phyloP scores from a whole-genome alignment of 2,797 vertebrate species.

The Okamejei kenojei region DNA sequence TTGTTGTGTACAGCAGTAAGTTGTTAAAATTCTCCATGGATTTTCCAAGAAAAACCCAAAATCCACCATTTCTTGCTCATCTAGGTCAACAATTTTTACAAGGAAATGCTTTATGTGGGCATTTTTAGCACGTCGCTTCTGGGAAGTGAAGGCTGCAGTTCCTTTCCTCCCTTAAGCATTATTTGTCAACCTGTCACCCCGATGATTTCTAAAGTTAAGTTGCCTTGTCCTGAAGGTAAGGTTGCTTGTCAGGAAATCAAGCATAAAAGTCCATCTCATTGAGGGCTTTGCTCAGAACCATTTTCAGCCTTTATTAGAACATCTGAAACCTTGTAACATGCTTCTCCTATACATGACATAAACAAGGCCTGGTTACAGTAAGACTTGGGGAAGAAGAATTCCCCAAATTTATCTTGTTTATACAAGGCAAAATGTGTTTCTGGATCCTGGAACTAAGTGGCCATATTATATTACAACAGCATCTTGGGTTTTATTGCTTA shows the following conservation, averaged over 20 bases:
- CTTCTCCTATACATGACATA: neutral
- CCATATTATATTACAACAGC: neutral
- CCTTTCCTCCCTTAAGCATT: neutral
- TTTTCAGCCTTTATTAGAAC: neutral
- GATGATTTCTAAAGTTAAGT: neutral
- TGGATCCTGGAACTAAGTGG: neutral
- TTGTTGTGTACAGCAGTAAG: neutral
- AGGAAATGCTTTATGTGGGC: neutral
- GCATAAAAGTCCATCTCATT: neutral
- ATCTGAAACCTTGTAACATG: neutral
- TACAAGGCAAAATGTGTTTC: neutral
- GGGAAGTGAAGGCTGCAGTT: neutral
- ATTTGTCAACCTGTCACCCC: neutral
- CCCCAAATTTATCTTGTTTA: neutral
- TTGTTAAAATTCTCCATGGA: neutral
- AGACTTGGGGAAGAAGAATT: neutral
- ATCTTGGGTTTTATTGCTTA: neutral
- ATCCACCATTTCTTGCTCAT: neutral
- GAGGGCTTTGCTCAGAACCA: neutral
- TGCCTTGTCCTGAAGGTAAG: neutral
- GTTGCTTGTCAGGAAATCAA: neutral
- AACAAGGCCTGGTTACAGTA: neutral
- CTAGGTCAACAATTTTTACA: neutral
- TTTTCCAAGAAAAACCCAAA: neutral
- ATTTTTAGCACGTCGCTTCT: neutral